These are phyloP conservation scores for Deroplatys truncata DNA, from an alignment of 2,888 invertebrate species.

Conservation along the genomic window DNA sequence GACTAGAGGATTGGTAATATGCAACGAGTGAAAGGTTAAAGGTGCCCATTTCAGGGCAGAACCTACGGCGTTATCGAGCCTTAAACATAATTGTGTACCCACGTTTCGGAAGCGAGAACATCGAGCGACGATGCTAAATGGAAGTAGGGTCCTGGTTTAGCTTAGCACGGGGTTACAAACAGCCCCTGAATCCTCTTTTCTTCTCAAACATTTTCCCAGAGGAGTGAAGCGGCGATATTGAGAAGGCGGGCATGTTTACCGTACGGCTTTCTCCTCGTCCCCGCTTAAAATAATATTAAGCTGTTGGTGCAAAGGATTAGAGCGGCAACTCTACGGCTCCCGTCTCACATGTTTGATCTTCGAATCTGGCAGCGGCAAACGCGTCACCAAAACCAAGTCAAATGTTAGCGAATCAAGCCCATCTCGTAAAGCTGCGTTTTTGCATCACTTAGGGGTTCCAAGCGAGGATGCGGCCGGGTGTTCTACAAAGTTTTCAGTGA, in stretches of 20 bases:
- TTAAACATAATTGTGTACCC: background rate
- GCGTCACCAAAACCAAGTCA: background rate
- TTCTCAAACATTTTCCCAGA: background rate
- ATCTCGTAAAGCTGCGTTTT: background rate
- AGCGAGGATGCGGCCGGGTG: no score
- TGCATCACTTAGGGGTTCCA: background rate
- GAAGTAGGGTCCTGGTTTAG: background rate
- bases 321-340: background rate
- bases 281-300: slow-evolving; percentile 12
- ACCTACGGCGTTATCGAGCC: background rate
- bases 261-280: background rate
- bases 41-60: background rate
- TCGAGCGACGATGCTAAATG: background rate
- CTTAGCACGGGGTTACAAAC: background rate
- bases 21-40: background rate
- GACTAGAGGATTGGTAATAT: no score
- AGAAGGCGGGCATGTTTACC: background rate
- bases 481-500: no score
- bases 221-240: background rate
- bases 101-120: background rate
- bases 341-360: background rate
- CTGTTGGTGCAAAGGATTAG: slow-evolving; percentile 20
- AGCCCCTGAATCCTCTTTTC: background rate
- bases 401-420: background rate
- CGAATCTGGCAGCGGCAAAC: background rate